Evolutionary conservation across 1,140 invertebrate species (phyloP).

Genomic region (Akabosia matsudoensis): DNA sequence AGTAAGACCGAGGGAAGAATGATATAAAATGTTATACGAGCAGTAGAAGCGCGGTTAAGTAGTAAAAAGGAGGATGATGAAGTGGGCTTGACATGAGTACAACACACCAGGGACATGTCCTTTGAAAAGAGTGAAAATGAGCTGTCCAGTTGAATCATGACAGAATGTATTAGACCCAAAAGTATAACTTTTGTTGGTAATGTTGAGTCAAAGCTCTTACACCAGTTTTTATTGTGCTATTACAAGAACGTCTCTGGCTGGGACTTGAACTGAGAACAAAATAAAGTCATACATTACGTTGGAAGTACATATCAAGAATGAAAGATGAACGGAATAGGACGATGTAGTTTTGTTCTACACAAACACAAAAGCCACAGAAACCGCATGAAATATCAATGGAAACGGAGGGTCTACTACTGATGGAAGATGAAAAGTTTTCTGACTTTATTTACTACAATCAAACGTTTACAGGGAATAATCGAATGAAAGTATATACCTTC

Average conservation of each 20-base stretch:
- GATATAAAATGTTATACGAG: not conserved
- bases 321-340: no score
- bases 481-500: no score
- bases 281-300: no score
- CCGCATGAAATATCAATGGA: no score
- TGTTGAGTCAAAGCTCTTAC: not conserved
- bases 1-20: not conserved
- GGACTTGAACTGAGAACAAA: no score
- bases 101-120: constrained; percentile 14
- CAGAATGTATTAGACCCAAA: constrained; percentile 16
- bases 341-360: not conserved
- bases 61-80: constrained; percentile 4
- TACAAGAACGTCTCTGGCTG: not conserved
- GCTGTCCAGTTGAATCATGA: not conserved
- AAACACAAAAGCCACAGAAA: not conserved
- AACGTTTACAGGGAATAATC: no score
- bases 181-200: not conserved
- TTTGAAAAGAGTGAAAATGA: constrained; percentile 19
- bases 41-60: not conserved
- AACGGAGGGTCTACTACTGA: no score
- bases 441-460: no score
- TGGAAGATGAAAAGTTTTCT: no score
- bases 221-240: not conserved
- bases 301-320: no score
- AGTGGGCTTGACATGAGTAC: constrained; percentile 19